phyloP scores from a whole-genome alignment of 2,113 vertebrate genomes.

The Alligator mississippiensis region DNA sequence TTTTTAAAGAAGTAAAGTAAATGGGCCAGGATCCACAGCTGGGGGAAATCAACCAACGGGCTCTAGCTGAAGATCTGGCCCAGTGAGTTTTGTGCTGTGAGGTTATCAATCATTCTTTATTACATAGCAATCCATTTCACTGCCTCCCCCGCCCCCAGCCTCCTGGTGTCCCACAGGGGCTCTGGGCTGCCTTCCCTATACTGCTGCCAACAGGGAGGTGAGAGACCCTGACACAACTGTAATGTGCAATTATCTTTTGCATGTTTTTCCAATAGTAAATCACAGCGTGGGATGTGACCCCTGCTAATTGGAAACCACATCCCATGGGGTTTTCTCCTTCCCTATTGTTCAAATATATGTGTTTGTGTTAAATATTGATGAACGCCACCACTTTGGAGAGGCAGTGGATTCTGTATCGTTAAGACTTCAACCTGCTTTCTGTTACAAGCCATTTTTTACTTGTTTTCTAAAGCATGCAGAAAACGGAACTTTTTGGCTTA shows the following conservation, averaged over 20 bases:
- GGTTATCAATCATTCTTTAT: constrained; percentile 66
- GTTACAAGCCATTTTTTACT: background rate
- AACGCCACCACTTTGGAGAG: background rate
- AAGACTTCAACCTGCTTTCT: accelerated
- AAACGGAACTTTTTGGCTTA: background rate
- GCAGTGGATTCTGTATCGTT: background rate
- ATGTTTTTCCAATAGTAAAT: constrained; percentile 68
- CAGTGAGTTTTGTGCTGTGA: constrained; percentile 54
- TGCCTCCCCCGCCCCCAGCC: constrained; percentile 35
- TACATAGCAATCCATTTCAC: constrained; percentile 37
- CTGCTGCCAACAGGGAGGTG: constrained; percentile 50
- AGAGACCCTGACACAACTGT: background rate
- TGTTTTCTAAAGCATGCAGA: background rate
- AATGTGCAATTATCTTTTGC: constrained; percentile 70
- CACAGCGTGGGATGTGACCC: constrained; percentile 57
- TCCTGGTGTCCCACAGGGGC: constrained; percentile 20
- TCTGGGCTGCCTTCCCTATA: background rate
- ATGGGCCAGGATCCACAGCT: constrained; percentile 50
- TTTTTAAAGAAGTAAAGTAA: constrained; percentile 61
- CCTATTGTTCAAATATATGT: constrained; percentile 33
- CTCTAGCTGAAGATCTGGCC: constrained; percentile 68
- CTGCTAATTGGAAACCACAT: constrained; percentile 67
- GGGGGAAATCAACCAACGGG: constrained; percentile 52
- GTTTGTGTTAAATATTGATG: constrained; percentile 67
- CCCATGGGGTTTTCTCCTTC: constrained; percentile 50